phyloP scores from a whole-genome alignment of 2,797 vertebrate species.

The Nasua narica region DNA sequence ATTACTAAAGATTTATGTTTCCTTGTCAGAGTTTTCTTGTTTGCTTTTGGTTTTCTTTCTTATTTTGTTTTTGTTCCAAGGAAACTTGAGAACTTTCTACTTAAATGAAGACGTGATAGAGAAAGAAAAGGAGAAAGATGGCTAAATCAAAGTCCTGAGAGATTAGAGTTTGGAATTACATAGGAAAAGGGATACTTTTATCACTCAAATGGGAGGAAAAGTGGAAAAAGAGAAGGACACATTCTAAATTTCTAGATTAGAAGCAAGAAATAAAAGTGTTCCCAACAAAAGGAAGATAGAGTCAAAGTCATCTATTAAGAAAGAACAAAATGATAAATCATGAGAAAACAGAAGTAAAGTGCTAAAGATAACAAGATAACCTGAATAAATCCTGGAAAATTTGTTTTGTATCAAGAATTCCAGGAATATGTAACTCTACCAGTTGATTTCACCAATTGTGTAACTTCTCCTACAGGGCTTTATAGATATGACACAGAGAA shows the following conservation, averaged over 20 bases:
- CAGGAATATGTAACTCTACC: neutral
- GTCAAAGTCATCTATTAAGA: neutral
- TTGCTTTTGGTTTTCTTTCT: neutral
- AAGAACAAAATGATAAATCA: neutral
- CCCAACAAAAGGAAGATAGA: neutral
- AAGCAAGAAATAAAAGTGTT: constrained; percentile 24
- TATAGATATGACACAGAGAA: neutral
- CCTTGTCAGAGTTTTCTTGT: neutral
- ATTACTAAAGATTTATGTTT: neutral
- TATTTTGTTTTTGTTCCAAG: neutral
- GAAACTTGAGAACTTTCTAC: neutral
- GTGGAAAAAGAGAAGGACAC: neutral
- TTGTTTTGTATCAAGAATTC: neutral
- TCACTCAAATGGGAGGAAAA: neutral
- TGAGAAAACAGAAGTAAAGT: neutral
- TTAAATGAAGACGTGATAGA: neutral
- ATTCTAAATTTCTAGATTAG: constrained; percentile 25
- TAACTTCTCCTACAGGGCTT: neutral
- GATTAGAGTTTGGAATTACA: neutral
- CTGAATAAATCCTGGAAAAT: neutral
- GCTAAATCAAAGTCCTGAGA: neutral
- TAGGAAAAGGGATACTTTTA: neutral
- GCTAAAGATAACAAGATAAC: neutral
- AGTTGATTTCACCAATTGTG: neutral
- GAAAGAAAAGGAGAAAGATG: neutral